phyloP scores from a whole-genome alignment of 2,797 vertebrate species.

The Anomalospiza imberbis region DNA sequence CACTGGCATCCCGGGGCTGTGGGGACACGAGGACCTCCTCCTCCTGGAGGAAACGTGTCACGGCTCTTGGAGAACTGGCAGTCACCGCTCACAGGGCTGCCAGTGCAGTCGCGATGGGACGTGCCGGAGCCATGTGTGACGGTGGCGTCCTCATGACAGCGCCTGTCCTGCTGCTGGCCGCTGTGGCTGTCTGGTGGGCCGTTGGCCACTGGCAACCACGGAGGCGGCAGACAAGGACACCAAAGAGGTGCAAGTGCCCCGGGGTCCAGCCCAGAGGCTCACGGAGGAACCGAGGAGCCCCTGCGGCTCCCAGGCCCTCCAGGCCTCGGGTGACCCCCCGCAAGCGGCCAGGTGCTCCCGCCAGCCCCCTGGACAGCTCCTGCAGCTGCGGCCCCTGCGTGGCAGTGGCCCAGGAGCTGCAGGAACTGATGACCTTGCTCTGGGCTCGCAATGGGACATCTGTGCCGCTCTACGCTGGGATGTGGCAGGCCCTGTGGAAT shows the following conservation, averaged over 20 bases:
- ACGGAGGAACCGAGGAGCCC: too few relatives aligned
- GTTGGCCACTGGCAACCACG: too few relatives aligned
- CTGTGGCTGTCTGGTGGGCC: too few relatives aligned
- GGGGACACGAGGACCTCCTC: rapidly evolving
- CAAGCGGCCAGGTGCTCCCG: background rate
- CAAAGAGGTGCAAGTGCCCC: too few relatives aligned
- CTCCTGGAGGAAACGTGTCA: rapidly evolving
- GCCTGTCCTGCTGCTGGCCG: too few relatives aligned
- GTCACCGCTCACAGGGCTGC: background rate
- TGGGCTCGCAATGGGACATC: background rate
- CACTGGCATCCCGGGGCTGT: rapidly evolving
- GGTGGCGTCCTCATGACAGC: too few relatives aligned
- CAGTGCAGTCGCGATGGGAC: too few relatives aligned
- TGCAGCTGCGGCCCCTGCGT: background rate
- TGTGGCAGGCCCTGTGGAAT: background rate
- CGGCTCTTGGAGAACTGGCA: background rate
- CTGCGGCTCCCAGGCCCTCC: background rate
- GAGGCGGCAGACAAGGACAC: too few relatives aligned
- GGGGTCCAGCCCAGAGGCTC: too few relatives aligned
- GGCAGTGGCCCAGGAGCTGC: background rate
- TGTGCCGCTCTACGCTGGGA: background rate
- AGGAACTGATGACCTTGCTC: background rate
- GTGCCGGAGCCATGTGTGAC: too few relatives aligned
- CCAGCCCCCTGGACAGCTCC: background rate
- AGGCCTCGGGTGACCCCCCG: background rate